These are phyloP conservation scores for Echeneis naucrates DNA, from an alignment of 2,797 vertebrate species.

Conservation along the genomic window DNA sequence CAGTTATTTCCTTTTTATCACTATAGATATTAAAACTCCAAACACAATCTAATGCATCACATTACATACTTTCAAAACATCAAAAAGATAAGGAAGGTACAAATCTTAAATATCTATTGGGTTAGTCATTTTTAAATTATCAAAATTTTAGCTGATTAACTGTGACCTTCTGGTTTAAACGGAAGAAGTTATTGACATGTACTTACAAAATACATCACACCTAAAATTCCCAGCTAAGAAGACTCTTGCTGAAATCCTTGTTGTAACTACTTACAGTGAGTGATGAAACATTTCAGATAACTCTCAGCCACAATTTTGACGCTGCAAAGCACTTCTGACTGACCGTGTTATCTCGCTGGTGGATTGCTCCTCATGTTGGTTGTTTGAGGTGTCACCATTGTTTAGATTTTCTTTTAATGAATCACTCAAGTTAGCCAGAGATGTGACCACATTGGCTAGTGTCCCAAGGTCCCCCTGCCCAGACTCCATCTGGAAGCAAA, in stretches of 20 bases:
- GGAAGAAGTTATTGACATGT: not conserved
- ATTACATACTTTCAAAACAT: no score
- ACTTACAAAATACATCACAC: not conserved
- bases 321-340: conserved; percentile 30
- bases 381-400: conserved; percentile 91
- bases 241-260: no score
- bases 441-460: conserved; percentile 96
- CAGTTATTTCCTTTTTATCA: not conserved
- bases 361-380: conserved; percentile 92
- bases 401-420: conserved; percentile 88
- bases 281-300: not conserved
- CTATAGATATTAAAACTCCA: not conserved
- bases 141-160: not conserved
- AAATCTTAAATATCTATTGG: not conserved
- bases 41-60: not conserved
- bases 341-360: conserved; percentile 97
- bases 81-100: no score
- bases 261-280: not conserved
- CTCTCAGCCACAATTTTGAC: not conserved
- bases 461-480: conserved; percentile 95
- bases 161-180: not conserved
- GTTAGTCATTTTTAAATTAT: not conserved
- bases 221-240: not conserved
- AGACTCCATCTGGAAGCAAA: conserved; percentile 88
- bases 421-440: conserved; percentile 92